A percentile compares a stretch with the other conserved stretches of the same genome.
Conservation (phyloP, 1,140 invertebrate genomes). For the Papilio polytes region DNA sequence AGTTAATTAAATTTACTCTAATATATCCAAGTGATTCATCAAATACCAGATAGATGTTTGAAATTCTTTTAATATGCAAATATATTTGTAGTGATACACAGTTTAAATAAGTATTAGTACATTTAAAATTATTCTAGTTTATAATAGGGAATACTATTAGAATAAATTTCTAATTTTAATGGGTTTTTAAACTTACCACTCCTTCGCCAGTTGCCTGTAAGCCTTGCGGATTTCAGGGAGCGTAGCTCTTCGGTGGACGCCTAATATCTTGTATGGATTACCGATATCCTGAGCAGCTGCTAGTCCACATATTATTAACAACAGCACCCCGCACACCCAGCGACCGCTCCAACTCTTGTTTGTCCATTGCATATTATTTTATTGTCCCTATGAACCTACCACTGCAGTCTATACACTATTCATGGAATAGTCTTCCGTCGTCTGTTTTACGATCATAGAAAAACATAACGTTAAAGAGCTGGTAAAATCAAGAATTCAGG, state of each 20-base stretch:
- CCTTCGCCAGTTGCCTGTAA: conserved; percentile 94
- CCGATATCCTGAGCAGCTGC: conserved; percentile 84
- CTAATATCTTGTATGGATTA: conserved; percentile 94
- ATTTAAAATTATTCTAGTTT: no score
- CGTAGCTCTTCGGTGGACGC: conserved; percentile 89
- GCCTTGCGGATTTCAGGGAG: conserved; percentile 93
- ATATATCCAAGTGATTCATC: no score
- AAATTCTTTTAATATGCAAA: no score
- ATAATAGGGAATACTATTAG: neutral
- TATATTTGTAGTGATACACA: no score
- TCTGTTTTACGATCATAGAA: conserved; percentile 41
- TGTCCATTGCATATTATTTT: conserved; percentile 77
- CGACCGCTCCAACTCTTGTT: conserved; percentile 68
- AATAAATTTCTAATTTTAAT: neutral
- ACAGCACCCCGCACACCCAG: conserved; percentile 65
- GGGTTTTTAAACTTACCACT: conserved; percentile 87
- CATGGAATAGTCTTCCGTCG: conserved; percentile 63
- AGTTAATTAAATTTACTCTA: no score
- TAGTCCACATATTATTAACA: conserved; percentile 59
- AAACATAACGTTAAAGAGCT: conserved; percentile 54
- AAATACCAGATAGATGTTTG: no score
- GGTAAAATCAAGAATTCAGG: conserved; percentile 55
- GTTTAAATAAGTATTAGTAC: no score
- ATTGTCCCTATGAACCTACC: conserved; percentile 48
- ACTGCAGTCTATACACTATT: conserved; percentile 60